phyloP scores from a whole-genome alignment of 2,888 invertebrate species.

The Eutolmus rufibarbis region DNA sequence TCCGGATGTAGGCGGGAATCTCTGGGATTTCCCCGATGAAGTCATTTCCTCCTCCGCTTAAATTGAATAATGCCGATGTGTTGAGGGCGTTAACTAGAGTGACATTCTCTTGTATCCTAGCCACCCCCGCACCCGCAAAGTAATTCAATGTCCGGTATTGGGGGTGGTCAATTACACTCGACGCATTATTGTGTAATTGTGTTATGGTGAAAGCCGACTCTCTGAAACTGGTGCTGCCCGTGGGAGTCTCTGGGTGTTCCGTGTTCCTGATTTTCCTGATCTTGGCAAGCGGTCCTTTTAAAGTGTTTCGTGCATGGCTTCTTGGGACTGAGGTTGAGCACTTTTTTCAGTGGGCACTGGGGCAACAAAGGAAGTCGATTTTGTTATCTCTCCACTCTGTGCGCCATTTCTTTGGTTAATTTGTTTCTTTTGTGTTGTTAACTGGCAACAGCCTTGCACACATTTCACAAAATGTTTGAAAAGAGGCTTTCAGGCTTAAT shows the following conservation, averaged over 20 bases:
- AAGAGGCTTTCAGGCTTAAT: neutral
- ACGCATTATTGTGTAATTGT: slow-evolving; percentile 53
- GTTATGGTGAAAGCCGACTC: slow-evolving; percentile 51
- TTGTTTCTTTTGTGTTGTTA: neutral
- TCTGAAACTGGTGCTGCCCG: slow-evolving; percentile 49
- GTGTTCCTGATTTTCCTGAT: slow-evolving; percentile 45
- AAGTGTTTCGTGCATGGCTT: slow-evolving; percentile 40
- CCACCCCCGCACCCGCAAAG: slow-evolving; percentile 48
- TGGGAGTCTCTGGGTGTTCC: slow-evolving; percentile 45
- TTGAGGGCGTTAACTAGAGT: slow-evolving; percentile 49
- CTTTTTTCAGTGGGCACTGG: neutral
- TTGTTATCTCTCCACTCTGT: neutral
- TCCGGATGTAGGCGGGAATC: slow-evolving; percentile 85
- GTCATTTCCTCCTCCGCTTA: neutral
- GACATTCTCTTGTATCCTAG: slow-evolving; percentile 49
- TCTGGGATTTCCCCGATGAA: slow-evolving; percentile 60
- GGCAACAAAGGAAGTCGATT: neutral
- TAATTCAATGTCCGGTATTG: slow-evolving; percentile 43
- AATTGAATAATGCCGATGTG: slow-evolving; percentile 48
- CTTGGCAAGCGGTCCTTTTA: slow-evolving; percentile 32
- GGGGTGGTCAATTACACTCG: slow-evolving; percentile 53
- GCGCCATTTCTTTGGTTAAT: neutral
- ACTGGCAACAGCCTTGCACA: neutral
- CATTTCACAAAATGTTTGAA: neutral
- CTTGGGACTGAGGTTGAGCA: neutral